Evolutionary conservation across 1,140 invertebrate genomes (phyloP).

Genomic region (Mamestra configurata): DNA sequence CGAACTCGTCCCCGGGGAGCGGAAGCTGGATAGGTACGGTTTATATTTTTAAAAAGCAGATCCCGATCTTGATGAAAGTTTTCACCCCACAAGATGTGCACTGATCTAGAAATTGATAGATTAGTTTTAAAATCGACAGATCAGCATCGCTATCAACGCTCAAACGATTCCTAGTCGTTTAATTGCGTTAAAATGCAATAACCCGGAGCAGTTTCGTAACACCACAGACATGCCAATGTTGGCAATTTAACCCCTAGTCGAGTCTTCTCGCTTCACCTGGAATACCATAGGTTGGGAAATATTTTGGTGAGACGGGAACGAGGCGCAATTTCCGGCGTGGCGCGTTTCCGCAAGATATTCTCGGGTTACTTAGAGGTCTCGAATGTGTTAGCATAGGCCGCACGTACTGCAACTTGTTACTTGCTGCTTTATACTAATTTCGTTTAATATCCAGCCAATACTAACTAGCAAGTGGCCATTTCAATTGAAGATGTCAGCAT

Average conservation of each 20-base stretch:
- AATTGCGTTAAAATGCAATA: too few species aligned
- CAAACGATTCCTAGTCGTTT: neutral
- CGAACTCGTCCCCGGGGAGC: neutral
- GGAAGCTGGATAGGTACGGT: neutral
- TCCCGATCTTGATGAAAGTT: neutral
- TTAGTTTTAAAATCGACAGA: too few species aligned
- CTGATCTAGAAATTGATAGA: neutral
- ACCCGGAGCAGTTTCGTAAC: neutral
- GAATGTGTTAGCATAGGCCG: neutral
- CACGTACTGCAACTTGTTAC: neutral
- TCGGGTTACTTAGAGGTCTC: neutral
- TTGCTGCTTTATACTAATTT: neutral
- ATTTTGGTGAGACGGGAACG: constrained; percentile 15
- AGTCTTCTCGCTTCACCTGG: constrained; percentile 15
- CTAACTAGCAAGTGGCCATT: too few species aligned
- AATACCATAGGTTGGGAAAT: constrained; percentile 14
- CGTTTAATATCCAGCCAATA: too few species aligned
- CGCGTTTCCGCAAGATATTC: neutral
- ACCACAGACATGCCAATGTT: neutral
- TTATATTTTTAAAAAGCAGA: constrained; percentile 17
- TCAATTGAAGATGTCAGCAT: too few species aligned
- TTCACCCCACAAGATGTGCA: neutral
- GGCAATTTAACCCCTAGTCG: constrained; percentile 11
- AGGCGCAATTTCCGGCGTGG: constrained; percentile 3
- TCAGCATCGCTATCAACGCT: neutral